Base-by-base conservation (phyloP, 1,140 invertebrate species). In the Galleria mellonella region DNA sequence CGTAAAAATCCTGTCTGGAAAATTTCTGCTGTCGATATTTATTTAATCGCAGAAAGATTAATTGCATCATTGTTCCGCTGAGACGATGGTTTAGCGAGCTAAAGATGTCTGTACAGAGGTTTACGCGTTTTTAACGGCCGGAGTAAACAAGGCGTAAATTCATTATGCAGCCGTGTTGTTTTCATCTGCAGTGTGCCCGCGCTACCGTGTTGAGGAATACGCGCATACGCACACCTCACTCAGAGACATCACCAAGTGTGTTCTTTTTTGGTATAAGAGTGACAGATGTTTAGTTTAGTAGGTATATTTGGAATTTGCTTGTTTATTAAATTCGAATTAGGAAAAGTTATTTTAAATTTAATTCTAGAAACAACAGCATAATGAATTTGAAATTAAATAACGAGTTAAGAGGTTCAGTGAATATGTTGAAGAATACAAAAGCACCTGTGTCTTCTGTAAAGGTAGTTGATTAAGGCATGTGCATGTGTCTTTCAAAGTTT, bases 371-470 rank as follows among this genome's bases (percentile, higher is more conserved):
- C 48, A 55, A 51, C 56, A 66, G 63, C 57, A 51, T 40, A 43
- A 83, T 83, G 79, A 83, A 83, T 61, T 58, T 83, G 42, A 83
- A 83, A 58, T 52, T 83, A 51, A 83, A 69, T 57, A 83, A 83
- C 58, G 77, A 81, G 46, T 60, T 75, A 44, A 68, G 77, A 57
- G 63, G 67, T 47, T 65, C 66, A 50, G 43, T 64, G 51, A 66
- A 57, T 48, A 57, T 70, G 48, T 55, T 71, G 47, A 62, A 48
- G 12, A 11, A 30, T 2, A 32, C 66, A 53, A 72, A 64, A 58
- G 56, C 54, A 31, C 55, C 66, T 42, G 67, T 69, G n/a, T 68
- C 73, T 43, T 62, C 68, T 50, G 59, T 81, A 43, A 81, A 81
- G 71, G 76, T 72, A 67, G 69, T 51, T 64, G 31, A 23, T 23